These are phyloP conservation scores for Caenorhabditis sinica DNA, from an alignment of 2,888 invertebrate genomes.

Conservation along the genomic window DNA sequence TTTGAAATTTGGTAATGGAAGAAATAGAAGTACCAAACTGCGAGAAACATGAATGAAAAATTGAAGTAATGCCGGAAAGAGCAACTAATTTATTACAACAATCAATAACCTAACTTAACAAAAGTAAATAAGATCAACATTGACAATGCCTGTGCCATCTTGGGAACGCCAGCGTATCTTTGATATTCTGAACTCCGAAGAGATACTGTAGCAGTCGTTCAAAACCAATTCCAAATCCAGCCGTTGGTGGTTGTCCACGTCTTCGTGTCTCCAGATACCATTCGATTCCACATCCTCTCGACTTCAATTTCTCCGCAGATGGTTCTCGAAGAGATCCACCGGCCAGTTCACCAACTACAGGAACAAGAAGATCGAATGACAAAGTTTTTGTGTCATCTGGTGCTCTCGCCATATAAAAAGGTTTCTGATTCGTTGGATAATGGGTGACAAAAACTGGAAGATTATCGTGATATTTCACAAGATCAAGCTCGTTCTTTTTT, in stretches of 20 bases:
- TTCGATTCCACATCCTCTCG: slow-evolving; percentile 47
- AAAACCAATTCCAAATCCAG: slow-evolving; percentile 96
- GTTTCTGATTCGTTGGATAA: slow-evolving; percentile 93
- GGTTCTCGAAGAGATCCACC: slow-evolving; percentile 96
- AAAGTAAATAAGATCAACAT: slow-evolving; percentile 67
- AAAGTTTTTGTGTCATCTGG: slow-evolving; percentile 50
- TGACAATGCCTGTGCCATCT: slow-evolving; percentile 88
- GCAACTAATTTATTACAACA: slow-evolving; percentile 19
- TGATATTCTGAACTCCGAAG: slow-evolving; percentile 91
- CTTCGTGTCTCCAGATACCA: slow-evolving; percentile 86
- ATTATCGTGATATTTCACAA: slow-evolving; percentile 77
- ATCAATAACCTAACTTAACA: slow-evolving; percentile 6
- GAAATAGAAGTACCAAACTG: neutral
- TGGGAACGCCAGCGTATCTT: slow-evolving; percentile 96
- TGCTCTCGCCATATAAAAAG: slow-evolving; percentile 91
- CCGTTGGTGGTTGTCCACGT: slow-evolving; percentile 93
- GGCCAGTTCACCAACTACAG: slow-evolving; percentile 93
- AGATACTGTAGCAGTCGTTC: slow-evolving; percentile 90
- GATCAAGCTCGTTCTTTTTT: slow-evolving; percentile 75
- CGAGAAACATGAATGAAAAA: neutral
- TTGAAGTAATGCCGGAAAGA: neutral
- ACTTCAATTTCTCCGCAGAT: slow-evolving; percentile 87
- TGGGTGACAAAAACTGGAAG: slow-evolving; percentile 92
- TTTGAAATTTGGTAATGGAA: neutral
- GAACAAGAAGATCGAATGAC: slow-evolving; percentile 91